A percentile compares a stretch with the other conserved stretches of the same genome.
These are phyloP conservation scores for Bombus confusus DNA, from an alignment of 1,140 invertebrate genomes.

Conservation along the genomic window DNA sequence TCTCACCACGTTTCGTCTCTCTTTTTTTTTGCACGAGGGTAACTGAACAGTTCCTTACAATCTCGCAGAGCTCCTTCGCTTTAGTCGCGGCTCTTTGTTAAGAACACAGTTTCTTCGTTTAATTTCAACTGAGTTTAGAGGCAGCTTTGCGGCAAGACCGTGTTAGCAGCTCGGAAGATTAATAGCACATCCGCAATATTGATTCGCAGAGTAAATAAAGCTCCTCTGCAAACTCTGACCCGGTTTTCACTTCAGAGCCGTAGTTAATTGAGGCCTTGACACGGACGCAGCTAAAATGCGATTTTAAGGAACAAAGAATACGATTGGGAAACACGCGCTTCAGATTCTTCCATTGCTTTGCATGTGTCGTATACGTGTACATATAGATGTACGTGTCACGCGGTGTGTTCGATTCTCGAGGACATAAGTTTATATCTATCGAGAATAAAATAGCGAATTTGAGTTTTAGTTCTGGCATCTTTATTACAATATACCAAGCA, in stretches of 20 bases:
- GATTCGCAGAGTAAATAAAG: conserved; percentile 28
- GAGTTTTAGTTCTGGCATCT: too few species aligned
- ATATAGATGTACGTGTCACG: too few species aligned
- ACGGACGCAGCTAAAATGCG: not conserved
- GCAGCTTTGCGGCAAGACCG: not conserved
- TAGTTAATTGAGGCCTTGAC: conserved; percentile 35
- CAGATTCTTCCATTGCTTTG: too few species aligned
- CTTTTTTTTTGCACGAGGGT: not conserved
- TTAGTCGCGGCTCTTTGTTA: not conserved
- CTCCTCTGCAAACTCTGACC: conserved; percentile 14
- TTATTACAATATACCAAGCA: too few species aligned
- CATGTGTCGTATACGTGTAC: too few species aligned
- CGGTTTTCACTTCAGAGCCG: not conserved
- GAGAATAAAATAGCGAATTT: too few species aligned
- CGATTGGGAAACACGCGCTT: too few species aligned
- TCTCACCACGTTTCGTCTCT: not conserved
- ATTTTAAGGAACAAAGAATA: not conserved
- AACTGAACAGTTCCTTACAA: not conserved
- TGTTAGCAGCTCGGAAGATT: conserved; percentile 11
- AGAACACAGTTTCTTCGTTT: not conserved
- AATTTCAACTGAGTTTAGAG: not conserved
- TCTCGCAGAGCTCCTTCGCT: not conserved
- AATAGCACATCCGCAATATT: conserved; percentile 16
- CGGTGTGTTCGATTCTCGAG: too few species aligned
- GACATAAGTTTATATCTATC: too few species aligned